These are phyloP conservation scores for Macquaria australasica DNA, from an alignment of 2,113 vertebrate species.

Conservation along the genomic window DNA sequence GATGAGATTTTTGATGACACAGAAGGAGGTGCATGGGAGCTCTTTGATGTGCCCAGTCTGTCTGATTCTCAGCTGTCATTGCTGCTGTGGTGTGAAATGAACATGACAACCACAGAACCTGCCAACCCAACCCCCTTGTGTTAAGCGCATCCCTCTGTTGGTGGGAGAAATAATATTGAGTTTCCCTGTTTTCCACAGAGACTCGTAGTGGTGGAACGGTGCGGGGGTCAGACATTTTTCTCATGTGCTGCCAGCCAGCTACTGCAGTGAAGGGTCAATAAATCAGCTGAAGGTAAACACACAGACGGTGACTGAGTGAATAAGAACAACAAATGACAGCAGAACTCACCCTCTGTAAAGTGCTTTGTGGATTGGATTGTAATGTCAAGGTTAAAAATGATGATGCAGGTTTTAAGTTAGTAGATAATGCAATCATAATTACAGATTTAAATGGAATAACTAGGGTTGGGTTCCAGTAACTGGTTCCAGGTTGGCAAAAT, in stretches of 20 bases:
- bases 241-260: slow-evolving; percentile 64
- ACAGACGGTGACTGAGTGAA: slow-evolving; percentile 32
- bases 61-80: slow-evolving; percentile 28
- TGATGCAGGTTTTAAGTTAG: not conserved
- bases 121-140: slow-evolving; percentile 17
- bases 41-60: not conserved
- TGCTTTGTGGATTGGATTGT: not conserved
- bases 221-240: slow-evolving; percentile 61
- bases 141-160: slow-evolving; percentile 62
- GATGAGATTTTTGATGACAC: not conserved
- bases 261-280: slow-evolving; percentile 51
- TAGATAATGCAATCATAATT: not conserved
- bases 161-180: slow-evolving; percentile 76
- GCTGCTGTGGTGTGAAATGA: slow-evolving; percentile 35
- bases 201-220: slow-evolving; percentile 11
- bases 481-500: not conserved
- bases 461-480: too few relatives aligned
- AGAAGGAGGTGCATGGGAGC: not conserved
- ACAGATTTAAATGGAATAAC: not conserved
- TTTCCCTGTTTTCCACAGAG: slow-evolving; percentile 79
- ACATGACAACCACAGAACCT: slow-evolving; percentile 5
- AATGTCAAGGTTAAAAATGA: slow-evolving; percentile 40
- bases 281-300: slow-evolving; percentile 64
- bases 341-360: slow-evolving; percentile 38
- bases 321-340: slow-evolving; percentile 48